Evolutionary conservation across 30 jellyfish, hydroid and myxozoan genomes (phyloP).

Genomic region (Hydractinia symbiolongicarpus): DNA sequence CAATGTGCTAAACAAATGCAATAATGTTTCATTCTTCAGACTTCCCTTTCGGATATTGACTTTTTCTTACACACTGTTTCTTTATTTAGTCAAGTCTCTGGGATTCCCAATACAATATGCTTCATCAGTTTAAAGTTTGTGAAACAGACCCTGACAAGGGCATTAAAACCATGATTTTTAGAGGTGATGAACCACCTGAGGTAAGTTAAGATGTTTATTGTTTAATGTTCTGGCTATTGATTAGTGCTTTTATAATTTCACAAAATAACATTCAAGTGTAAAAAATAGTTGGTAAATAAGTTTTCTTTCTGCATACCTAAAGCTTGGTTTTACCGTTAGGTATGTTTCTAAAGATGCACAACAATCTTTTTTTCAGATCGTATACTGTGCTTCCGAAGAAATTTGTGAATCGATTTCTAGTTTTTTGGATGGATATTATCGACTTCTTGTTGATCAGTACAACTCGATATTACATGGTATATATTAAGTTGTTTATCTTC

Average conservation of each 20-base stretch:
- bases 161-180: constrained; percentile 6
- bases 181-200: constrained; percentile 41
- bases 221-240: neutral
- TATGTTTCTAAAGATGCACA: too few species aligned
- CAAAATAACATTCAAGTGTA: too few species aligned
- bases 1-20: too few species aligned
- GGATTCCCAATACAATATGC: constrained; percentile 24
- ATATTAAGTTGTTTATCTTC: neutral
- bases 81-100: constrained; percentile 26
- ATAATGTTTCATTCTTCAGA: too few species aligned
- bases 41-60: too few species aligned
- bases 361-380: neutral
- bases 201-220: neutral
- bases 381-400: constrained; percentile 25
- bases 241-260: too few species aligned
- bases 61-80: neutral
- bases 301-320: neutral
- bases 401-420: constrained; percentile 28
- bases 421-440: constrained; percentile 30
- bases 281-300: neutral
- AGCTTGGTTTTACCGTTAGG: neutral
- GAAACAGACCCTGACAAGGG: constrained; percentile 17
- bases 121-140: constrained; percentile 15
- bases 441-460: constrained; percentile 37
- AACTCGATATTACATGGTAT: constrained; percentile 28